Percentiles rank a stretch among this genome's conserved stretches.
These are phyloP conservation scores for Sycophila sp. DNA, from an alignment of 1,140 invertebrate genomes.

Conservation along the genomic window DNA sequence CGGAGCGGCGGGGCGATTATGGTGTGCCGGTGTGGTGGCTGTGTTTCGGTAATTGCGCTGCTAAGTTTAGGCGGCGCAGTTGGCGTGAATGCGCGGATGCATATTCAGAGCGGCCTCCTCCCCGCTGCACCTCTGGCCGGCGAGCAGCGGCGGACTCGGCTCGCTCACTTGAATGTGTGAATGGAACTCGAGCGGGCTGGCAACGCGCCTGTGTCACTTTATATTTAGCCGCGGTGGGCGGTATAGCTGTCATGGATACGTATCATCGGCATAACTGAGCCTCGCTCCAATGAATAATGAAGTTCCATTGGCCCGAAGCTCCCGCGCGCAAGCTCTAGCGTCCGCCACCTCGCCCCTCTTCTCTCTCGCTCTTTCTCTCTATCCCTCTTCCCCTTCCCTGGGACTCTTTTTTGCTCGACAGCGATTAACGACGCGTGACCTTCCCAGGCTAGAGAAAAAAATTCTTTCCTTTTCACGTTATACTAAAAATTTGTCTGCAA, in stretches of 20 bases:
- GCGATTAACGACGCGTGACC: background rate
- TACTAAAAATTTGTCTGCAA: too few relatives aligned
- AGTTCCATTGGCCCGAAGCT: conserved; percentile 54
- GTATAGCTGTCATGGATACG: conserved; percentile 67
- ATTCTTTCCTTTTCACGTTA: background rate
- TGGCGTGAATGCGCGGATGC: conserved; percentile 66
- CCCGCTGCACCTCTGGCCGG: conserved; percentile 43
- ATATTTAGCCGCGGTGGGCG: conserved; percentile 67
- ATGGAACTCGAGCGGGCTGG: conserved; percentile 58
- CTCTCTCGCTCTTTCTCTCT: conserved; percentile 21
- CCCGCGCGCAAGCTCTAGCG: too few relatives aligned
- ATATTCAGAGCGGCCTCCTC: conserved; percentile 65
- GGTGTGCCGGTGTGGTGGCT: conserved; percentile 47
- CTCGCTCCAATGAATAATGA: conserved; percentile 65
- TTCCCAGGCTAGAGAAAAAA: background rate
- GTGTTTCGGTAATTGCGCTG: conserved; percentile 64
- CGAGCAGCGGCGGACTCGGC: conserved; percentile 27
- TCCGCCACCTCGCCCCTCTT: conserved; percentile 17
- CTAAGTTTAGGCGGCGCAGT: conserved; percentile 65
- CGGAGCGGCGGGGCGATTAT: background rate
- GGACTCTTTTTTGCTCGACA: background rate
- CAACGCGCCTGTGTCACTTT: conserved; percentile 66
- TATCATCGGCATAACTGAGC: conserved; percentile 67
- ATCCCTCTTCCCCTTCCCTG: background rate
- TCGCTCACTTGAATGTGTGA: conserved; percentile 58